A percentile compares a stretch with the other conserved stretches of the same genome.
These are phyloP conservation scores for Chrysolina oricalcia DNA, from an alignment of 2,888 invertebrate species.

Conservation along the genomic window DNA sequence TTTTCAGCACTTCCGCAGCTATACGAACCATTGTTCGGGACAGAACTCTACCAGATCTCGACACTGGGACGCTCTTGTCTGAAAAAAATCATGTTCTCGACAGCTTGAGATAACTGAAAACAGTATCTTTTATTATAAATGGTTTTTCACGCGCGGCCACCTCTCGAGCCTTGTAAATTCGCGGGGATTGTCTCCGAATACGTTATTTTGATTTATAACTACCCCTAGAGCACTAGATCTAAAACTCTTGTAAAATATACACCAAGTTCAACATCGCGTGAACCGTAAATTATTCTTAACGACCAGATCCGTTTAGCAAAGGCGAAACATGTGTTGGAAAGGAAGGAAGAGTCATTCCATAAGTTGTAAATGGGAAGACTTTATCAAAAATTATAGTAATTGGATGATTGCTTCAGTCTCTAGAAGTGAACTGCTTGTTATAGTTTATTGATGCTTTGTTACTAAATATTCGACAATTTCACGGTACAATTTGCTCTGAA, in stretches of 20 bases:
- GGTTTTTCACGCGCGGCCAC: too few species aligned
- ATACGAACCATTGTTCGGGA: too few species aligned
- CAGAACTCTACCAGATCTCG: too few species aligned
- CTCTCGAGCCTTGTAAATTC: background rate
- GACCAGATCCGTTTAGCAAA: slow-evolving; percentile 9
- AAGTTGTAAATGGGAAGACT: background rate
- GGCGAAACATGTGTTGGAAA: slow-evolving; percentile 13
- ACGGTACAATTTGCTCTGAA: too few species aligned
- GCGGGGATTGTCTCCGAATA: slow-evolving; percentile 4
- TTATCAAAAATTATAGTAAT: background rate
- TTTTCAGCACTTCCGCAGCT: too few species aligned
- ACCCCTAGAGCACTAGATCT: background rate
- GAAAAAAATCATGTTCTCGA: too few species aligned
- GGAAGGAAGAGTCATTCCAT: background rate
- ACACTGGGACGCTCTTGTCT: too few species aligned
- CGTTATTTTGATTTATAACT: background rate
- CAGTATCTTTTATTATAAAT: too few species aligned
- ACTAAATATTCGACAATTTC: too few species aligned
- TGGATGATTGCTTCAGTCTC: background rate
- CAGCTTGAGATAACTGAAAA: background rate
- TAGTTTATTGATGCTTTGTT: too few species aligned
- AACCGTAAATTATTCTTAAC: slow-evolving; percentile 18
- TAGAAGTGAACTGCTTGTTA: background rate
- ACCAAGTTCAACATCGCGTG: slow-evolving; percentile 21
- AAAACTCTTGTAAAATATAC: slow-evolving; percentile 18